These are phyloP conservation scores for Rhegmatorhina hoffmannsi DNA, from an alignment of 2,113 vertebrate genomes.

Conservation along the genomic window DNA sequence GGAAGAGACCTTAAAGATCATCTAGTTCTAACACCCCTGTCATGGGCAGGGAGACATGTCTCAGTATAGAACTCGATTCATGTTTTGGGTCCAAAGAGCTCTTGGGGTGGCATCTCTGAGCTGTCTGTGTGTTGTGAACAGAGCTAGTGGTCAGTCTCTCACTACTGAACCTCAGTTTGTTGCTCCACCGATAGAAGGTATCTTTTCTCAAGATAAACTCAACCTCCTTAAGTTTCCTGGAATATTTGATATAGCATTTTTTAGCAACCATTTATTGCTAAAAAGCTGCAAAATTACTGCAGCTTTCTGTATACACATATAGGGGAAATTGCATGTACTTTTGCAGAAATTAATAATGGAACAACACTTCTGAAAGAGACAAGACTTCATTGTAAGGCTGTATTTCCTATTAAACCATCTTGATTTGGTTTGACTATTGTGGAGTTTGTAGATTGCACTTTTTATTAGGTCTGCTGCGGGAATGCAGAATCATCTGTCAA, in stretches of 20 bases:
- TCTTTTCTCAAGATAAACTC: neutral
- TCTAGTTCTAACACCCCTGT: neutral
- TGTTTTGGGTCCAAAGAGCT: neutral
- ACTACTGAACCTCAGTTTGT: neutral
- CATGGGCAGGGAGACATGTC: neutral
- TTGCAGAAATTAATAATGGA: neutral
- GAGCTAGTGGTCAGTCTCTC: neutral
- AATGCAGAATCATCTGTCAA: neutral
- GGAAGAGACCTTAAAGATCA: neutral
- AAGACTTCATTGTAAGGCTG: neutral
- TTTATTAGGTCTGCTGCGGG: neutral
- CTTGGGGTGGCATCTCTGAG: neutral
- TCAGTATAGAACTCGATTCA: neutral
- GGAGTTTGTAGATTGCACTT: neutral
- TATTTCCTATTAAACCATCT: neutral
- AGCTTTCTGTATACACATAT: neutral
- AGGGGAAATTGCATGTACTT: neutral
- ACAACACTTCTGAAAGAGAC: neutral
- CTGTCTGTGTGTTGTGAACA: neutral
- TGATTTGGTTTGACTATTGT: neutral
- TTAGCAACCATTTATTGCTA: neutral
- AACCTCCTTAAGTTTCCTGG: neutral
- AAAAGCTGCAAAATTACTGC: neutral
- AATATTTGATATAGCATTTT: neutral
- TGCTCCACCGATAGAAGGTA: neutral